phyloP scores from a whole-genome alignment of 2,797 vertebrate genomes.

The Orientallactaga sibirica region DNA sequence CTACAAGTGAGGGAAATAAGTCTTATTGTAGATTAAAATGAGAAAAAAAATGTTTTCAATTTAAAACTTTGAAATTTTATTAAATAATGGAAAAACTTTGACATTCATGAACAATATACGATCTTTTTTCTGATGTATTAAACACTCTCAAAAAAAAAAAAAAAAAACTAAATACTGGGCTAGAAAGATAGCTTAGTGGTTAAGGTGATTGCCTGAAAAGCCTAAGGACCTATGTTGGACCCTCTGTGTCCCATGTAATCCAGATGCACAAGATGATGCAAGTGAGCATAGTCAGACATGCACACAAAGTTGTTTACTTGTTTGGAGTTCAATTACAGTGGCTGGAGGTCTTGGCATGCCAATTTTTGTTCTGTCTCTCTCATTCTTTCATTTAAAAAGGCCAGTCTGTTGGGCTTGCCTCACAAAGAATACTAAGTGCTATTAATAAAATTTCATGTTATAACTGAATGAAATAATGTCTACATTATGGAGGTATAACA shows the following conservation, averaged over 20 bases:
- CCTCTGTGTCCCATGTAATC: too few species aligned
- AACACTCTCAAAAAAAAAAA: neutral
- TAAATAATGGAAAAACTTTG: neutral
- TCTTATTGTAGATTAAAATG: neutral
- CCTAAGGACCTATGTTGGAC: too few species aligned
- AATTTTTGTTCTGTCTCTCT: too few species aligned
- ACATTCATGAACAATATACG: neutral
- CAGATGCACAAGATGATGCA: too few species aligned
- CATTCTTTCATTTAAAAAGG: too few species aligned
- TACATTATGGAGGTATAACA: neutral
- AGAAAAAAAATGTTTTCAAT: neutral
- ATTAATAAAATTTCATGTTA: conserved; percentile 1
- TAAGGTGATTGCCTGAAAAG: too few species aligned
- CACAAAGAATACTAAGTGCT: neutral
- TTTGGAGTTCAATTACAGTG: too few species aligned
- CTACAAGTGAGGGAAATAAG: conserved; percentile 23
- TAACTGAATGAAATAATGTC: neutral
- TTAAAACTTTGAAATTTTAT: conserved; percentile 12
- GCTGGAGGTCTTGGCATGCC: too few species aligned
- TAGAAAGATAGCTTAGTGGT: too few species aligned
- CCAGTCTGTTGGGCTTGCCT: neutral
- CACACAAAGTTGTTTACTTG: too few species aligned
- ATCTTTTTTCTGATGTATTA: neutral
- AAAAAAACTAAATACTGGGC: too few species aligned
- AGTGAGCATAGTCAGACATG: too few species aligned